These are phyloP conservation scores for Bombus fervidus DNA, from an alignment of 1,140 invertebrate genomes.

Conservation along the genomic window DNA sequence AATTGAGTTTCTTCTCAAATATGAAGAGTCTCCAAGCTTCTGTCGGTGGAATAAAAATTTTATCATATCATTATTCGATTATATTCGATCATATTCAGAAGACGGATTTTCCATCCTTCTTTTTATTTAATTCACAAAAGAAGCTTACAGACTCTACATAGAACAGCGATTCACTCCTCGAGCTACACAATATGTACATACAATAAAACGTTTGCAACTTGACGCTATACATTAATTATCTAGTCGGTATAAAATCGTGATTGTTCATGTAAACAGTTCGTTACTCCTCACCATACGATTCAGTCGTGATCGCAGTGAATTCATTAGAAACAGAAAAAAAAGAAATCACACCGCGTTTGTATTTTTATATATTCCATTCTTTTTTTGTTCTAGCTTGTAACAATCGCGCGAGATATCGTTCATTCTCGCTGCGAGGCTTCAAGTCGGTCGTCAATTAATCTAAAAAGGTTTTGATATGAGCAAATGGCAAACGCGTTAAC, in stretches of 20 bases:
- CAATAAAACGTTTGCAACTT: conserved; percentile 68
- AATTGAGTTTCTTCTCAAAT: conserved; percentile 28
- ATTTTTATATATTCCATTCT: background rate
- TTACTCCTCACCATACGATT: conserved; percentile 54
- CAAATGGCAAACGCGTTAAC: conserved; percentile 76
- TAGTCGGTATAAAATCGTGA: conserved; percentile 77
- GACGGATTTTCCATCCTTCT: background rate
- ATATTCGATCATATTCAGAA: background rate
- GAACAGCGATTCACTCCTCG: conserved; percentile 1
- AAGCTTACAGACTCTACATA: conserved; percentile 47
- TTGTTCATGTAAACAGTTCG: conserved; percentile 70
- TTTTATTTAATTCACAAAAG: background rate
- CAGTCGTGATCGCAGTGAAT: conserved; percentile 41
- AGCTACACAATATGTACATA: conserved; percentile 71
- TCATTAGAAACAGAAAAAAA: background rate
- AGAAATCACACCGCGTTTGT: conserved; percentile 22
- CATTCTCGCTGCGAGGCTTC: conserved; percentile 55
- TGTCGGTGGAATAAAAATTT: conserved; percentile 39
- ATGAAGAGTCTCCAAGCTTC: conserved; percentile 51
- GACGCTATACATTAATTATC: conserved; percentile 72
- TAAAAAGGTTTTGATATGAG: conserved; percentile 77
- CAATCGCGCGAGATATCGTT: conserved; percentile 37
- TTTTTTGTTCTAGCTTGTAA: background rate
- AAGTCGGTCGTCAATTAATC: conserved; percentile 63
- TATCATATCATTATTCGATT: background rate